Base-by-base conservation (phyloP, 2,113 vertebrate species). In the Atherinomorus stipes region DNA sequence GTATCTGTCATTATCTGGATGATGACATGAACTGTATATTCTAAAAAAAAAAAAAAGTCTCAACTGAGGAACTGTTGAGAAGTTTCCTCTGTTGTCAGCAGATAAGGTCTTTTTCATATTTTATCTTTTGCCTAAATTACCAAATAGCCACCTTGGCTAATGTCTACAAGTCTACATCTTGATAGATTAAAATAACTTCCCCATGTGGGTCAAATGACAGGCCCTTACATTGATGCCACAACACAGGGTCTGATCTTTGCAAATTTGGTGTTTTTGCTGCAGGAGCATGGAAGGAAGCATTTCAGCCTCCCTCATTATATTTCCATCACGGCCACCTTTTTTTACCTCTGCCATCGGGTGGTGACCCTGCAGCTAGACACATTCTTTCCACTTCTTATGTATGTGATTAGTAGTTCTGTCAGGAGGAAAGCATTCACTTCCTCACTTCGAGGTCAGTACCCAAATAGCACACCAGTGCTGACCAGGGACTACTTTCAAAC, bases 31-130 rank as follows among this genome's bases (percentile, higher is more conserved):
- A 96, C 95, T 95, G 94, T 95, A 94, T 94, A 95, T 94, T 95
- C 94, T 96, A 94, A 95, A 94, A 96, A 95, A 95, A 94, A 96
- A 95, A 96, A 97, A 96, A 96, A 95, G 95, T 95, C 95, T 96
- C 95, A 94, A 96, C 59, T 62, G 11, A 63, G 19, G 18, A 6
- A 95, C 95, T 90, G 91, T 89, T 90, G 89, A 85, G 90, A 88
- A 90, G 88, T 19, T 52, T 15, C 21, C 31, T 65, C 49, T 11
- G 22, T 21, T 22, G 52, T 45, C 64, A 67, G 65, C 25, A 56
- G 18, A 22, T 12, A 12, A 21, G 28, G 23, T 3, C 31, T 8
- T 54, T 42, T 13, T n/a, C 16, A 15, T 23, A n/a, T 45, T 31
- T 9, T 19, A 31, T 45, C 11, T 13, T 38, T 40, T 28, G 12